phyloP scores from a whole-genome alignment of 2,797 vertebrate species.

The Onychomys arenicola region DNA sequence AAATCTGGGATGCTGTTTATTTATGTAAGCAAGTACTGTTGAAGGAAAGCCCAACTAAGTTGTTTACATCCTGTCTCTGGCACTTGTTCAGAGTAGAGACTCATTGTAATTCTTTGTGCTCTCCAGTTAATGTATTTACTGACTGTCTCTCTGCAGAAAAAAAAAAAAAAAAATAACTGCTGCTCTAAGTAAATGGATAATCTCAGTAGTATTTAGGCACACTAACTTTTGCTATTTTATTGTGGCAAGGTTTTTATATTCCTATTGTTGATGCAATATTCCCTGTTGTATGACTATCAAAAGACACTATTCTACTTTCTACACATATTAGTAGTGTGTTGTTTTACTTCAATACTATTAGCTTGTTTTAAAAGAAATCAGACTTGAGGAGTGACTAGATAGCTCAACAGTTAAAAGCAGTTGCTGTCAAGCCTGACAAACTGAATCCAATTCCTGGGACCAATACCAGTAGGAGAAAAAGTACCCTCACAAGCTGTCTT shows the following conservation, averaged over 20 bases:
- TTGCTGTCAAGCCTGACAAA: background rate
- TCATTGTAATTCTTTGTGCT: background rate
- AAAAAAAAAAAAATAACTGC: background rate
- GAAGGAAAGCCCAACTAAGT: background rate
- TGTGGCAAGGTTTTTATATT: background rate
- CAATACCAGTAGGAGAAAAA: background rate
- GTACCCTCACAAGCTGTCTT: background rate
- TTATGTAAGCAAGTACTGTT: background rate
- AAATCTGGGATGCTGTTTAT: background rate
- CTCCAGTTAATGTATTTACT: background rate
- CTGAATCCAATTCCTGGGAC: background rate
- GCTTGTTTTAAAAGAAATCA: background rate
- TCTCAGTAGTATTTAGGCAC: background rate
- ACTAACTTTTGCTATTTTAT: background rate
- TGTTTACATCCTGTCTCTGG: background rate
- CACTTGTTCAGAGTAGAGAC: background rate
- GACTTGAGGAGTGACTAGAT: background rate
- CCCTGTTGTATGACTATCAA: background rate
- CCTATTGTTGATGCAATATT: background rate
- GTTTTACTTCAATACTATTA: background rate
- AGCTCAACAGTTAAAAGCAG: background rate
- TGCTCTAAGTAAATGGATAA: background rate
- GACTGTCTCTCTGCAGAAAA: background rate
- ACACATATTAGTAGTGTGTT: background rate
- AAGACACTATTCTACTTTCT: background rate